phyloP scores from a whole-genome alignment of 1,140 invertebrate genomes.

The Chrysopa pallens region DNA sequence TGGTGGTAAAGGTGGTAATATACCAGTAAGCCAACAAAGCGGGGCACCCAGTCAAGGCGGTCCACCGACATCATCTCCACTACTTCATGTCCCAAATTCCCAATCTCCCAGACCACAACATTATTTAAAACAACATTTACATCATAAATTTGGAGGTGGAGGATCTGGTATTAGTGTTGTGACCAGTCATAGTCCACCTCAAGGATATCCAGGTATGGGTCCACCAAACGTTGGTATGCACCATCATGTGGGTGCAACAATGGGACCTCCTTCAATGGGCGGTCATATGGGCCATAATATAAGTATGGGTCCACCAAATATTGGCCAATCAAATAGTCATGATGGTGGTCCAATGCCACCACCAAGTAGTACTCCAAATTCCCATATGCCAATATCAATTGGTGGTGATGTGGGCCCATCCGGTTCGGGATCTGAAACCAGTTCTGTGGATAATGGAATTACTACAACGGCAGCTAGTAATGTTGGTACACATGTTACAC shows the following conservation, averaged over 20 bases:
- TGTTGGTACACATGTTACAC: slow-evolving; percentile 15
- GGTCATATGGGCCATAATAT: slow-evolving; percentile 9
- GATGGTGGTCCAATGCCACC: slow-evolving; percentile 36
- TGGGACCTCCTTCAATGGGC: slow-evolving; percentile 28
- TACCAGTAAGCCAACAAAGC: no score
- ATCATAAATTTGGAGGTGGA: slow-evolving; percentile 35
- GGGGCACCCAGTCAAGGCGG: slow-evolving; percentile 10
- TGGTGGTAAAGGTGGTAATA: slow-evolving; percentile 6
- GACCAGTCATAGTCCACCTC: slow-evolving; percentile 30
- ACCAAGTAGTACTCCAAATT: slow-evolving; percentile 37
- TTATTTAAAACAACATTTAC: slow-evolving; percentile 50
- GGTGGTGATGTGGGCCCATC: slow-evolving; percentile 19
- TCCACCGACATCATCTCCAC: slow-evolving; percentile 15
- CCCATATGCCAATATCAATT: slow-evolving; percentile 22
- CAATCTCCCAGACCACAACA: slow-evolving; percentile 26
- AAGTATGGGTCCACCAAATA: slow-evolving; percentile 30
- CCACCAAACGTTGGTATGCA: slow-evolving; percentile 16
- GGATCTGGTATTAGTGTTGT: slow-evolving; percentile 30
- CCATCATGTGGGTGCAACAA: slow-evolving; percentile 17
- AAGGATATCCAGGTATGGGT: slow-evolving; percentile 38
- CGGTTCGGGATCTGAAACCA: slow-evolving; percentile 23
- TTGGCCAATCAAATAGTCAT: slow-evolving; percentile 23
- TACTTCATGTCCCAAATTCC: slow-evolving; percentile 11
- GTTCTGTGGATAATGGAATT: slow-evolving; percentile 35
- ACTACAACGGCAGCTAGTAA: slow-evolving; percentile 33